phyloP scores from a whole-genome alignment of 2,888 invertebrate species.

The Parapristionchus giblindavisi region DNA sequence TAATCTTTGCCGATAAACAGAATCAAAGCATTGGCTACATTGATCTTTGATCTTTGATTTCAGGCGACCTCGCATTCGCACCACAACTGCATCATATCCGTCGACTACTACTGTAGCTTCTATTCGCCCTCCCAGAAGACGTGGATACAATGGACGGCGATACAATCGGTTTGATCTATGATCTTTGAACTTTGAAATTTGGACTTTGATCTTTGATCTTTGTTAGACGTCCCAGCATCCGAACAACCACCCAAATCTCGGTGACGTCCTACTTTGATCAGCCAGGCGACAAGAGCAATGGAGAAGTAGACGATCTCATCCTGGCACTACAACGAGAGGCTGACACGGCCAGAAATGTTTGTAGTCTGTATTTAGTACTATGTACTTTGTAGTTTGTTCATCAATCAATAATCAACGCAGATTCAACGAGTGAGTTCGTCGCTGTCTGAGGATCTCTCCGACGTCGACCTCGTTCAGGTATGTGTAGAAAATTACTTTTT shows the following conservation, averaged over 20 bases:
- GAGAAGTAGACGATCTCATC: constrained; percentile 21
- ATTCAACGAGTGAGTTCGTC: background rate
- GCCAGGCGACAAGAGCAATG: background rate
- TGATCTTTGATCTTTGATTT: no score
- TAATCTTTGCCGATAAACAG: no score
- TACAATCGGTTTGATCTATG: background rate
- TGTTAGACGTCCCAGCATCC: background rate
- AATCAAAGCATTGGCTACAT: no score
- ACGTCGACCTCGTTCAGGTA: constrained; percentile 19
- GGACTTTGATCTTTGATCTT: no score
- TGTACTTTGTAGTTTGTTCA: no score
- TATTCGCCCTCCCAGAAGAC: no score
- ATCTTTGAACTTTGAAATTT: no score
- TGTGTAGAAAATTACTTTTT: no score
- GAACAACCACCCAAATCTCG: constrained; percentile 18
- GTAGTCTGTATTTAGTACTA: no score
- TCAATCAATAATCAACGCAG: no score
- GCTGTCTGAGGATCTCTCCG: constrained; percentile 14
- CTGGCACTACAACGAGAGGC: constrained; percentile 17
- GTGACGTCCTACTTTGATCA: background rate
- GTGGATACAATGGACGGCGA: no score
- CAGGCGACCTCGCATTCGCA: constrained; percentile 13
- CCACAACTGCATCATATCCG: background rate
- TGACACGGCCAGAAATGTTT: background rate
- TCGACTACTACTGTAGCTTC: background rate